Percentiles rank a stretch among this genome's conserved stretches.
phyloP scores from a whole-genome alignment of 2,797 vertebrate genomes.

The Pseudochirops cupreus region DNA sequence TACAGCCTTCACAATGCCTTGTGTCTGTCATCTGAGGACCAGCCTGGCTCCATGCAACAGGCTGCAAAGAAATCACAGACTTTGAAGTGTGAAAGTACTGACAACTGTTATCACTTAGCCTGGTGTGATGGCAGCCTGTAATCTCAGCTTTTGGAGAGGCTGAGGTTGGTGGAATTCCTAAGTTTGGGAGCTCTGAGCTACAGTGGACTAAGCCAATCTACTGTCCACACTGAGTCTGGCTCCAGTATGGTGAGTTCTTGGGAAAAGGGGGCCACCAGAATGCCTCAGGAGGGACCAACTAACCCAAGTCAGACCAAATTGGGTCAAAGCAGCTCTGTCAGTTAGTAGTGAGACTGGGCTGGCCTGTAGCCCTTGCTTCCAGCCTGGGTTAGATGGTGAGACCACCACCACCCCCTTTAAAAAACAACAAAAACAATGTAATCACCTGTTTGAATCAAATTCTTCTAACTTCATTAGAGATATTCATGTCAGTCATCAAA shows the following conservation, averaged over 20 bases:
- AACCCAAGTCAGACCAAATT: neutral
- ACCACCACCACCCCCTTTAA: neutral
- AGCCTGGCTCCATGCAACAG: neutral
- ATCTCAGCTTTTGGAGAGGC: neutral
- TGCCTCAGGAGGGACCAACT: neutral
- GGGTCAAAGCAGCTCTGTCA: neutral
- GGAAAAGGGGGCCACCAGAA: neutral
- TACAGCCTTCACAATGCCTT: neutral
- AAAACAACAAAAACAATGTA: neutral
- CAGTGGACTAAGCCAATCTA: neutral
- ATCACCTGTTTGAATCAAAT: neutral
- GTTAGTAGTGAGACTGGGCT: neutral
- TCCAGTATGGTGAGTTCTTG: neutral
- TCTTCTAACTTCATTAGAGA: neutral
- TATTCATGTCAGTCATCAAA: neutral
- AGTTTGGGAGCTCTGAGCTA: neutral
- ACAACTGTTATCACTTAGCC: neutral
- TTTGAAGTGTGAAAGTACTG: neutral
- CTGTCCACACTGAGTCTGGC: neutral
- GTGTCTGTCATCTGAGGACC: neutral
- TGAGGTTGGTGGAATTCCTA: neutral
- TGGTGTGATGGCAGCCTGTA: neutral
- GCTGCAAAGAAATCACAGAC: neutral
- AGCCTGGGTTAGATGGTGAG: neutral
- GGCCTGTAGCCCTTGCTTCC: neutral